Evolutionary conservation across 2,888 invertebrate species (phyloP).

Genomic region (Drepana falcataria): DNA sequence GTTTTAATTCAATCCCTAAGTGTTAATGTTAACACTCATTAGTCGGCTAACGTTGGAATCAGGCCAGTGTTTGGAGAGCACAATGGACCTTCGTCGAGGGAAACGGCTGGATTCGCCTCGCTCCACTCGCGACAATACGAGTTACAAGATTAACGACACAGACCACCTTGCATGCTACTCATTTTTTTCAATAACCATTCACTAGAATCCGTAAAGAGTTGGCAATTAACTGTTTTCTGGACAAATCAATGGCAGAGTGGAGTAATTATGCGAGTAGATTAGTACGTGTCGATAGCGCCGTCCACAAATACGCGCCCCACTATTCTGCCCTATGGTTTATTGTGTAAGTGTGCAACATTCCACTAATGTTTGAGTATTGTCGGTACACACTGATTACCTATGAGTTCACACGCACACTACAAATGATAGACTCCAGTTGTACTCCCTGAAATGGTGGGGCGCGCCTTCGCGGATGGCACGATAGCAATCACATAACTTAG

Average conservation of each 20-base stretch:
- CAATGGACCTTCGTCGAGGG: constrained; percentile 18
- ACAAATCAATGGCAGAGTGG: not conserved
- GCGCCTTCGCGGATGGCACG: no score
- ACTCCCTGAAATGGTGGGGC: no score
- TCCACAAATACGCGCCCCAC: no score
- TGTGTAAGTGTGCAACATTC: no score
- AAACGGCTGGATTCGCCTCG: constrained; percentile 30
- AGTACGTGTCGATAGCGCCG: no score
- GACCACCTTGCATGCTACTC: constrained; percentile 50
- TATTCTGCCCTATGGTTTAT: no score
- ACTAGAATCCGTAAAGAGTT: constrained; percentile 6
- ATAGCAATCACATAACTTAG: no score
- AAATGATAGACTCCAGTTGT: no score
- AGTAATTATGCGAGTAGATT: no score
- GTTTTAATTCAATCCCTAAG: not conserved
- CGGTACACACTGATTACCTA: no score
- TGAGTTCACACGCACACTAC: no score
- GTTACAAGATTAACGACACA: constrained; percentile 57
- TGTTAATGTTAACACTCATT: constrained; percentile 46
- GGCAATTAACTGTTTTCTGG: not conserved
- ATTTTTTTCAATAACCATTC: constrained; percentile 48
- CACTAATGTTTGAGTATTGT: no score
- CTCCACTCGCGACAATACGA: constrained; percentile 11
- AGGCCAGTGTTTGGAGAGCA: constrained; percentile 27
- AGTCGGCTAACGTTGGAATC: constrained; percentile 43